Percentiles rank a stretch among this genome's conserved stretches.
These are phyloP conservation scores for Cryptocephalus moraei DNA, from an alignment of 2,888 invertebrate species.

Conservation along the genomic window DNA sequence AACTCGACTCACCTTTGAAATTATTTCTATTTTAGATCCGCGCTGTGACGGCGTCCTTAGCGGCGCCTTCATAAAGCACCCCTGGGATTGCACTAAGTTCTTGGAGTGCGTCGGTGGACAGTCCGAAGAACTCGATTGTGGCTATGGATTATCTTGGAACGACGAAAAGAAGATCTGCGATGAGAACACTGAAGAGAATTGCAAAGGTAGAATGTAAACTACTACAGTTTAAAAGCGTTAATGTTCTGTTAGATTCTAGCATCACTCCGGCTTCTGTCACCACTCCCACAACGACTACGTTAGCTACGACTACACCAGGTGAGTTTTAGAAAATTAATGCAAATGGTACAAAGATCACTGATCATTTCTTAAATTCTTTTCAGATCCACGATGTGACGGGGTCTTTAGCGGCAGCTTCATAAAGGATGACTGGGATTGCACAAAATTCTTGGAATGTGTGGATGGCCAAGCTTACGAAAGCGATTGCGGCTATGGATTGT, in stretches of 20 bases:
- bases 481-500: constrained; percentile 3
- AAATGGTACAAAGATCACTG: neutral
- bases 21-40: neutral
- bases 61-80: constrained; percentile 3
- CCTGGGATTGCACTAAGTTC: constrained; percentile 6
- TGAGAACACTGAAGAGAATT: no score
- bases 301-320: neutral
- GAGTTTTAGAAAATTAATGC: neutral
- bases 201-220: no score
- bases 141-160: constrained; percentile 7
- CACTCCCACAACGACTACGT: neutral
- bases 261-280: no score
- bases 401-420: constrained; percentile 1
- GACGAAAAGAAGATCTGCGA: constrained; percentile 5
- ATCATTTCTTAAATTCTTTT: neutral
- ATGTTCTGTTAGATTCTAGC: no score
- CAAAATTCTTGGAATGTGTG: constrained; percentile 7
- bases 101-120: constrained; percentile 6
- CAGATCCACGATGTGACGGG: neutral
- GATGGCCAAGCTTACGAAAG: neutral
- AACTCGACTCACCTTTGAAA: neutral
- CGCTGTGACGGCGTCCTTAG: neutral
- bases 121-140: constrained; percentile 1
- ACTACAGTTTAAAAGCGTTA: no score
- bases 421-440: constrained; percentile 5